Percentiles rank a stretch among this genome's conserved stretches.
phyloP scores from a whole-genome alignment of 2,797 vertebrate genomes.

The Nannoperca australis region DNA sequence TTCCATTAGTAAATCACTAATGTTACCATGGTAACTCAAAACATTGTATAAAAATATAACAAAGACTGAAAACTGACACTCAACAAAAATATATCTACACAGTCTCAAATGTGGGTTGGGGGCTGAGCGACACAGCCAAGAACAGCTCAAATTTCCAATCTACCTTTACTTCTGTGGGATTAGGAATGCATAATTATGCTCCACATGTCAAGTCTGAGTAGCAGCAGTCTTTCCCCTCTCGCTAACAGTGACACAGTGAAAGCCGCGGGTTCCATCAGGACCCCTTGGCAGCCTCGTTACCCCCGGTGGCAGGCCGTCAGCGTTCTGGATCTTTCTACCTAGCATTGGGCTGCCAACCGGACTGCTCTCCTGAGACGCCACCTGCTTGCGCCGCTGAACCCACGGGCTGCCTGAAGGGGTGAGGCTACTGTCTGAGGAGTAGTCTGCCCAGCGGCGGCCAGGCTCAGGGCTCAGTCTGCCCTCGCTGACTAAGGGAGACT shows the following conservation, averaged over 20 bases:
- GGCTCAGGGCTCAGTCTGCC: slow-evolving; percentile 84
- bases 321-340: slow-evolving; percentile 91
- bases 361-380: slow-evolving; percentile 92
- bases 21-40: slow-evolving; percentile 76
- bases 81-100: slow-evolving; percentile 76
- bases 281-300: slow-evolving; percentile 93
- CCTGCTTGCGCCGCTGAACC: slow-evolving; percentile 94
- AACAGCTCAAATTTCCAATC: slow-evolving; percentile 50
- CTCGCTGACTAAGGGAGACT: slow-evolving; percentile 90
- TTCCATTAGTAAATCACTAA: slow-evolving; percentile 70
- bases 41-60: slow-evolving; percentile 82
- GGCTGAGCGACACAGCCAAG: slow-evolving; percentile 51
- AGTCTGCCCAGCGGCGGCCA: slow-evolving; percentile 90
- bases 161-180: slow-evolving; percentile 42
- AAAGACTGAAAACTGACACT: slow-evolving; percentile 71
- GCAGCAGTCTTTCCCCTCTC: slow-evolving; percentile 85
- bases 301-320: slow-evolving; percentile 91
- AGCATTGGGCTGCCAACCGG: slow-evolving; percentile 91
- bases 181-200: slow-evolving; percentile 30
- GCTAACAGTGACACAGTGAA: slow-evolving; percentile 81
- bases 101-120: slow-evolving; percentile 69
- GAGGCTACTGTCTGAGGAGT: slow-evolving; percentile 96
- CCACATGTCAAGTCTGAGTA: slow-evolving; percentile 82
- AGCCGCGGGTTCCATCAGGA: slow-evolving; percentile 94
- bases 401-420: slow-evolving; percentile 96